Conservation (phyloP, 92 coral and sea anemone genomes). For the Palythoa grandiflora region DNA sequence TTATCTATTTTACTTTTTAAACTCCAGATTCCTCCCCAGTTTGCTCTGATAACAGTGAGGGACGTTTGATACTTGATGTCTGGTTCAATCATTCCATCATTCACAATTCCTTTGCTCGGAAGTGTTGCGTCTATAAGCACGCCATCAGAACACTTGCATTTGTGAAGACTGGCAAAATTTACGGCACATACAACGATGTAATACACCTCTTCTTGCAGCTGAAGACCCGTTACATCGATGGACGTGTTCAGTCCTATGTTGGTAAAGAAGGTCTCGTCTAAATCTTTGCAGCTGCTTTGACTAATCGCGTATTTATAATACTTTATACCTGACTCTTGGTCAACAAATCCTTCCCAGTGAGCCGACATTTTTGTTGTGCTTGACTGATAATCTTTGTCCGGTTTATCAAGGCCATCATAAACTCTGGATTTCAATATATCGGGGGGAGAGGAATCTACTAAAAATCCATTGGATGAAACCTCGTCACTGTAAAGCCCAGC, state of each 20-base stretch:
- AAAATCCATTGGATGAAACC: slow-evolving; percentile 86
- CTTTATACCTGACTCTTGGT: slow-evolving; percentile 83
- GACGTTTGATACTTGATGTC: slow-evolving; percentile 89
- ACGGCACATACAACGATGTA: slow-evolving; percentile 87
- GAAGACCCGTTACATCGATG: slow-evolving; percentile 69
- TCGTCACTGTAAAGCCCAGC: slow-evolving; percentile 83
- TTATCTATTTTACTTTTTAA: slow-evolving; percentile 82
- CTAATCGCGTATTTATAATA: slow-evolving; percentile 85
- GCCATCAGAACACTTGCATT: slow-evolving; percentile 88
- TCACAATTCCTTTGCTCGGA: slow-evolving; percentile 83
- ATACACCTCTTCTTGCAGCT: slow-evolving; percentile 80
- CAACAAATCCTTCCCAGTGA: slow-evolving; percentile 80
- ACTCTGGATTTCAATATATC: slow-evolving; percentile 71
- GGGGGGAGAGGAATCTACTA: slow-evolving; percentile 86
- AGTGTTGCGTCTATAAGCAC: slow-evolving; percentile 80
- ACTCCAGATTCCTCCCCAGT: slow-evolving; percentile 98
- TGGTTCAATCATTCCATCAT: slow-evolving; percentile 92
- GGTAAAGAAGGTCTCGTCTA: too few species aligned
- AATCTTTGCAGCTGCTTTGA: slow-evolving; percentile 37
- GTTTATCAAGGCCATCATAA: slow-evolving; percentile 75
- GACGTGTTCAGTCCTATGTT: slow-evolving; percentile 69
- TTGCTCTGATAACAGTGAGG: slow-evolving; percentile 73
- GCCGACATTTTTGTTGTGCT: slow-evolving; percentile 82
- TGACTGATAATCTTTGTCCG: slow-evolving; percentile 83
- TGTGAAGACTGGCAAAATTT: slow-evolving; percentile 76